Evolutionary conservation across 2,888 invertebrate species (phyloP), one percentile per base, ranked within the genome.

Genomic region (Neoscelio sp.): DNA sequence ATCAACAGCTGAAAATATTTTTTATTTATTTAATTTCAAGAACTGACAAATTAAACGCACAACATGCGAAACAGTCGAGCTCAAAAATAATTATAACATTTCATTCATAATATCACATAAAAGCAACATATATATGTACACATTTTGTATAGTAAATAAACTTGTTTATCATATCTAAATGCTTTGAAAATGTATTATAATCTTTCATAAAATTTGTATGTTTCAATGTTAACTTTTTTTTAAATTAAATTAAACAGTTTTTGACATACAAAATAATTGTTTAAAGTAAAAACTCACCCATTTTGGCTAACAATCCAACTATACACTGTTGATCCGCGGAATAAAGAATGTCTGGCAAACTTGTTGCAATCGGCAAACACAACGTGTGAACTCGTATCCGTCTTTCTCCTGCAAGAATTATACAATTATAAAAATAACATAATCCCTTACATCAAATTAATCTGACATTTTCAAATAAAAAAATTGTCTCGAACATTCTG

Each of bases 371-470:
- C 0, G 99, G 99, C 82, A 99, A 91, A 89, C 99, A 98, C 80
- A 99, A 91, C 0, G 99, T 99, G 91, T 99, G 99, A 10, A 99
- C 99, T 75, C 99, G 94, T 89, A 99, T 99, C 84, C 99, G 93
- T 62, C 99, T 93, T 91, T 99, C 99, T 46, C 97, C 96, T 95
- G 87, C 0, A 87, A 86, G 13, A 38, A 38, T 38, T n/a, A 38
- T 30, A 28, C 2, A 18, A 50, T n/a, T 48, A 30, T 30, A 30
- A 30, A 30, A 8, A n/a, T n/a, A n/a, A n/a, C n/a, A n/a, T n/a
- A n/a, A n/a, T n/a, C n/a, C n/a, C n/a, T n/a, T 30, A 30, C 30
- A 5, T 8, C n/a, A n/a, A 30, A 50, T 23, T 23, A 23, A 23
- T 4, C 23, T 6, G 3, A 23, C 23, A n/a, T n/a, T n/a, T n/a